Evolutionary conservation across 2,797 vertebrate species (phyloP).

Genomic region (Chrysocyon brachyurus): DNA sequence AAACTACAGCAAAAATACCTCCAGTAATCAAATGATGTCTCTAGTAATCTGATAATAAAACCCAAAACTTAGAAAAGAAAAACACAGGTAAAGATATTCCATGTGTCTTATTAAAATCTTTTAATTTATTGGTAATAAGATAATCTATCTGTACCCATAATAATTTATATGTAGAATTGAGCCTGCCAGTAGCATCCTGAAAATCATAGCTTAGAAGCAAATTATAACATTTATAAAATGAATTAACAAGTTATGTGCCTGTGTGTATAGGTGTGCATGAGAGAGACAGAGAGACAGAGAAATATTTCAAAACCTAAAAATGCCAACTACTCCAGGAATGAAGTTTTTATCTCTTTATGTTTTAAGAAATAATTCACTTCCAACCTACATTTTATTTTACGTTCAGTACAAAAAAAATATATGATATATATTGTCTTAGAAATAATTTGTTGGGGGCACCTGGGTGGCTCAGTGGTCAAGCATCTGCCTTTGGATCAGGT

Average conservation of each 20-base stretch:
- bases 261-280: neutral
- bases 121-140: constrained; percentile 9
- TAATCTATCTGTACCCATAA: neutral
- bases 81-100: neutral
- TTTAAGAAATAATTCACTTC: neutral
- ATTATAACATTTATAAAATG: neutral
- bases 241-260: neutral
- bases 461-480: too few relatives aligned
- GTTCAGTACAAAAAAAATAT: neutral
- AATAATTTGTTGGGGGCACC: neutral
- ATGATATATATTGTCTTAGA: neutral
- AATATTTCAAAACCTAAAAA: neutral
- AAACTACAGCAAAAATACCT: neutral
- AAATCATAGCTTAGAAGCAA: neutral
- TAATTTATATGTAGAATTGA: neutral
- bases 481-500: too few relatives aligned
- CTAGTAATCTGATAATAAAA: neutral
- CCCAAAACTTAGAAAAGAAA: neutral
- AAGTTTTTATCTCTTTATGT: neutral
- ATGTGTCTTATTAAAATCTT: neutral
- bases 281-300: neutral
- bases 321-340: neutral
- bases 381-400: neutral
- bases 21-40: neutral
- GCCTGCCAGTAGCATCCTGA: neutral